phyloP scores from a whole-genome alignment of 2,888 invertebrate genomes.

The Xestia ashworthii region DNA sequence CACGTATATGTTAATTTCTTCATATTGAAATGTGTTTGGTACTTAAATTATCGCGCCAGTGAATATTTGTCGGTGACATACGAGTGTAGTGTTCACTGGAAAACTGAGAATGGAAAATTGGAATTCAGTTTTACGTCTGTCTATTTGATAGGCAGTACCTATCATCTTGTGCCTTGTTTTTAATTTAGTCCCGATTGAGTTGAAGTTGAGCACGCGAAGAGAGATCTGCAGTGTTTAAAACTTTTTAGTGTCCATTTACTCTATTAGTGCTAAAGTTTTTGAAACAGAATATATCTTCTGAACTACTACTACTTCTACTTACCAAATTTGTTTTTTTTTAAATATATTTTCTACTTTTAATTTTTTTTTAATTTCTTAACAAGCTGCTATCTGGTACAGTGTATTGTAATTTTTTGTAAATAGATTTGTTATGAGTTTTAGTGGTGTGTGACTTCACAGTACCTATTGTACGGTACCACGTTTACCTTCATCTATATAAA shows the following conservation, averaged over 20 bases:
- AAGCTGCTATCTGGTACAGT: background rate
- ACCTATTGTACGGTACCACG: slow-evolving; percentile 4
- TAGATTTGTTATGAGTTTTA: background rate
- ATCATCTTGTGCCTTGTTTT: background rate
- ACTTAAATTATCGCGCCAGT: slow-evolving; percentile 36
- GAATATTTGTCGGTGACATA: slow-evolving; percentile 31
- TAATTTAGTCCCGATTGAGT: background rate
- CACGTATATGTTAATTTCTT: slow-evolving; percentile 37
- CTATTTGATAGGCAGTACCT: background rate
- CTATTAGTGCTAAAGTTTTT: background rate
- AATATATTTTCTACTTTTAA: background rate
- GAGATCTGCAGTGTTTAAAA: background rate
- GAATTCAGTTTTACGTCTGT: background rate
- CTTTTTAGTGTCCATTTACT: background rate
- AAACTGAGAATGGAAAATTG: slow-evolving; percentile 9
- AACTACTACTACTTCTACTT: background rate
- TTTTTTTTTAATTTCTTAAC: background rate
- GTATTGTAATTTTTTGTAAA: background rate
- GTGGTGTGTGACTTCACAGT: background rate
- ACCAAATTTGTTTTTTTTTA: background rate
- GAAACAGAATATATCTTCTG: background rate
- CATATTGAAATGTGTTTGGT: slow-evolving; percentile 34
- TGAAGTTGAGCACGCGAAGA: too few relatives aligned
- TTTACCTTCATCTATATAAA: slow-evolving; percentile 7
- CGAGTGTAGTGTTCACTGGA: slow-evolving; percentile 16